Evolutionary conservation across 2,797 vertebrate species (phyloP).

Genomic region (Diplodus puntazzo): DNA sequence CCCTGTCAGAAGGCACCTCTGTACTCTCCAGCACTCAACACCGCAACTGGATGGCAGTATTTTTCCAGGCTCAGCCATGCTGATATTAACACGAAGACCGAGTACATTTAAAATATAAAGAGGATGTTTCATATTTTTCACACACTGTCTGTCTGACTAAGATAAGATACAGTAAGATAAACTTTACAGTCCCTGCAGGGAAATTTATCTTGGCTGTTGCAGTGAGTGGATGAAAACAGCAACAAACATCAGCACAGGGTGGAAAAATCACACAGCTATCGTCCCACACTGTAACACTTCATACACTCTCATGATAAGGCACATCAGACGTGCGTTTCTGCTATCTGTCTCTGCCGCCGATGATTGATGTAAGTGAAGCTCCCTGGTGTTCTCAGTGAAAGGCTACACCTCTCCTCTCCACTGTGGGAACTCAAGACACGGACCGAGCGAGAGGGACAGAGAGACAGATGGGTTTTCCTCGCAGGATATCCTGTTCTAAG

Average conservation of each 20-base stretch:
- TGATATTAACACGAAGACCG: constrained; percentile 1
- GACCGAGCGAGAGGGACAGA: constrained; percentile 39
- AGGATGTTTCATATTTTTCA: constrained; percentile 37
- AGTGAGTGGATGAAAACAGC: constrained; percentile 39
- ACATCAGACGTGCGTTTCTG: constrained; percentile 6
- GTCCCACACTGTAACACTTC: constrained; percentile 18
- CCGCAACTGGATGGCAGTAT: constrained; percentile 10
- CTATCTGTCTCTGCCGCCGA: constrained; percentile 39
- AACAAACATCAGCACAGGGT: constrained; percentile 20
- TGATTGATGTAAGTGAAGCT: constrained; percentile 66
- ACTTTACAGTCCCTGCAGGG: constrained; percentile 46
- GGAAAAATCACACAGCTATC: constrained; percentile 30
- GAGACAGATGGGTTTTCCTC: constrained; percentile 80
- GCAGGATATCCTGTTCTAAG: constrained; percentile 85
- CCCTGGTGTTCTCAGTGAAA: constrained; percentile 72
- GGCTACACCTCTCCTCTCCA: constrained; percentile 66
- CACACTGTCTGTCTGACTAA: constrained; percentile 41
- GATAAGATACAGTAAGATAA: constrained; percentile 51
- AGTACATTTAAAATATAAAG: constrained; percentile 1
- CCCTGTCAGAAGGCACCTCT: neutral
- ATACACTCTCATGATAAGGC: neutral
- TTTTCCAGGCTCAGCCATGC: constrained; percentile 3
- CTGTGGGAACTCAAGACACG: constrained; percentile 63
- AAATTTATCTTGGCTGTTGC: constrained; percentile 49
- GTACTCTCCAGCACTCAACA: neutral